These are phyloP conservation scores for Drosophila guanche DNA, from an alignment of 1,140 invertebrate species.

Conservation along the genomic window DNA sequence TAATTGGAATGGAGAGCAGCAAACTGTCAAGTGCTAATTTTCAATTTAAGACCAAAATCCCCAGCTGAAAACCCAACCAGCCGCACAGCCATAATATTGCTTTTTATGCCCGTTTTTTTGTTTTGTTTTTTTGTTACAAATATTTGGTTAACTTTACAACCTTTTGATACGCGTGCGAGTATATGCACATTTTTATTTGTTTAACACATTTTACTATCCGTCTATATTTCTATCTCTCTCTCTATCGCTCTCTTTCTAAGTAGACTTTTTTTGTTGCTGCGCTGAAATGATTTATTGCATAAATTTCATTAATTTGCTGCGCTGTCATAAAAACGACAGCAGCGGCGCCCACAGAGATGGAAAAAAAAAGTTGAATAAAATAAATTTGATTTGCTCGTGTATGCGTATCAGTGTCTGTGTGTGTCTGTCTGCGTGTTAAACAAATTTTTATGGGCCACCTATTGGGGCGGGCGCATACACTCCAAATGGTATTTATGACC, in stretches of 20 bases:
- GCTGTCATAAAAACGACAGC: constrained; percentile 72
- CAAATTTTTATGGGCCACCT: constrained; percentile 51
- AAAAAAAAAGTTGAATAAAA: constrained; percentile 54
- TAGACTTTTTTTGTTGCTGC: constrained; percentile 19
- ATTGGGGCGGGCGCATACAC: constrained; percentile 27
- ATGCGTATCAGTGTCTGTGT: constrained; percentile 29
- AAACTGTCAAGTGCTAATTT: no score
- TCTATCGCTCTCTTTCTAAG: constrained; percentile 9
- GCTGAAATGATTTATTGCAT: constrained; percentile 70
- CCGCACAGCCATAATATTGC: no score
- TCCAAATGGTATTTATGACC: constrained; percentile 62
- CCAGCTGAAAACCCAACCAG: neutral
- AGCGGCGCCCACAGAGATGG: constrained; percentile 26
- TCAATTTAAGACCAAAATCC: no score
- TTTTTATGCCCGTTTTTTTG: constrained; percentile 1
- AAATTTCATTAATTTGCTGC: constrained; percentile 78
- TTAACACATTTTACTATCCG: constrained; percentile 45
- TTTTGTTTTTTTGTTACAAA: constrained; percentile 6
- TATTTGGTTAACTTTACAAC: constrained; percentile 39
- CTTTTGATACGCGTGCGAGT: constrained; percentile 1
- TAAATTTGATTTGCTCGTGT: constrained; percentile 70
- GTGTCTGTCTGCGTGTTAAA: constrained; percentile 29
- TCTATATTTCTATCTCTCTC: neutral
- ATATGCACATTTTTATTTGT: constrained; percentile 32
- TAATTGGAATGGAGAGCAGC: no score